A percentile compares a stretch with the other conserved stretches of the same genome.
phyloP scores from a whole-genome alignment of 2,888 invertebrate genomes.

The Melinopterus prodromus region DNA sequence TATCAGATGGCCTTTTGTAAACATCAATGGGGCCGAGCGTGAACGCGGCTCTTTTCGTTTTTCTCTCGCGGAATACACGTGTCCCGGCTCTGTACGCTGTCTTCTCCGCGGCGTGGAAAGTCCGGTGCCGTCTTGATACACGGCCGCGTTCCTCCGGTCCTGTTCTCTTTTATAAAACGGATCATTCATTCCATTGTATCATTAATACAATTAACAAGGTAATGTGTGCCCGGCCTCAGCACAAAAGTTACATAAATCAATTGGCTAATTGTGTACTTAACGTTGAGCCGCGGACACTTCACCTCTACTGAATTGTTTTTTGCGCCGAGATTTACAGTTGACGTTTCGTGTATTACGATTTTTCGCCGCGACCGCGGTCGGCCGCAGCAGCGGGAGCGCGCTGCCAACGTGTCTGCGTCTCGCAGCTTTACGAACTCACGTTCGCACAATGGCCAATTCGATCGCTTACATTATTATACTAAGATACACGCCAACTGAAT shows the following conservation, averaged over 20 bases:
- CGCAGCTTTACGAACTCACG: conserved; percentile 16
- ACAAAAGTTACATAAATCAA: conserved; percentile 26
- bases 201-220: conserved; percentile 38
- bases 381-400: conserved; percentile 5
- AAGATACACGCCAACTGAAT: conserved; percentile 18
- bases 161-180: conserved; percentile 30
- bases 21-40: conserved; percentile 38
- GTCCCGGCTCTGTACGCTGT: conserved; percentile 29
- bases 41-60: conserved; percentile 35
- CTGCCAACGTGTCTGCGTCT: conserved; percentile 7
- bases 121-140: conserved; percentile 19
- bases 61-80: conserved; percentile 35
- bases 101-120: conserved; percentile 6
- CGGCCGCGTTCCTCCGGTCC: conserved; percentile 34
- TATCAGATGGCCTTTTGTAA: conserved; percentile 46
- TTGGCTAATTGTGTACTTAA: conserved; percentile 26
- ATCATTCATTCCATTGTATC: conserved; percentile 36
- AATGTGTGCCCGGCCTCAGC: conserved; percentile 29
- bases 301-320: conserved; percentile 17
- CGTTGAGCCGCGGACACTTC: conserved; percentile 24
- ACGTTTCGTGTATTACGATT: conserved; percentile 25
- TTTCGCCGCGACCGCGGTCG: conserved; percentile 13
- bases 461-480: conserved; percentile 20
- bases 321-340: conserved; percentile 19
- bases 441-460: conserved; percentile 22